Evolutionary conservation across 2,113 vertebrate genomes (phyloP).

Genomic region (Dissostichus mawsoni): DNA sequence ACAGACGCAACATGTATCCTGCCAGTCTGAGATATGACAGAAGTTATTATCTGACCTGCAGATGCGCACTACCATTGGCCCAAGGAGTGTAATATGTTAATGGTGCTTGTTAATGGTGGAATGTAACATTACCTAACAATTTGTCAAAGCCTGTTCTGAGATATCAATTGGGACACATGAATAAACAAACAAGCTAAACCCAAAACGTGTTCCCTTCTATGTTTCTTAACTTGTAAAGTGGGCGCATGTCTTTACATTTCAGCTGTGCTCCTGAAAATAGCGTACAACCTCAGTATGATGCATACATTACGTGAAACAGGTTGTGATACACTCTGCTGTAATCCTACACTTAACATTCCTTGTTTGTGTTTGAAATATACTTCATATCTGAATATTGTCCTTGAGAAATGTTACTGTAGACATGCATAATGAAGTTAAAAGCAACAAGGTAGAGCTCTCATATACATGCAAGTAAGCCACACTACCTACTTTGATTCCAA

Average conservation of each 20-base stretch:
- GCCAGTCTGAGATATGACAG: background rate
- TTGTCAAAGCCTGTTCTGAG: background rate
- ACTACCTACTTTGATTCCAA: background rate
- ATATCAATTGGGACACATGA: background rate
- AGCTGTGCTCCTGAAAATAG: background rate
- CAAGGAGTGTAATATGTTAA: background rate
- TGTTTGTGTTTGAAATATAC: background rate
- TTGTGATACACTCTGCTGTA: background rate
- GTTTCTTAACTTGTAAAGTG: background rate
- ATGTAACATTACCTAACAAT: background rate
- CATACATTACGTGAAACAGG: background rate
- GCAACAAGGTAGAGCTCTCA: background rate
- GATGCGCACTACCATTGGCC: background rate
- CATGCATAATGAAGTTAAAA: background rate
- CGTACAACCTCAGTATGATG: background rate
- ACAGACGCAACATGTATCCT: constrained; percentile 22
- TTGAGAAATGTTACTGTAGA: background rate
- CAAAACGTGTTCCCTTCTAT: background rate
- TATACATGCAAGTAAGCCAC: background rate
- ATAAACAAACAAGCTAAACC: constrained; percentile 10
- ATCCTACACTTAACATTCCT: background rate
- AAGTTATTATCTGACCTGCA: background rate
- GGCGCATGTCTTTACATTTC: background rate
- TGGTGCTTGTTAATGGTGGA: background rate
- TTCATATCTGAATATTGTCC: background rate